These are phyloP conservation scores for Umimayanthus chanpuru DNA, from an alignment of 92 coral and sea anemone species.

Conservation along the genomic window DNA sequence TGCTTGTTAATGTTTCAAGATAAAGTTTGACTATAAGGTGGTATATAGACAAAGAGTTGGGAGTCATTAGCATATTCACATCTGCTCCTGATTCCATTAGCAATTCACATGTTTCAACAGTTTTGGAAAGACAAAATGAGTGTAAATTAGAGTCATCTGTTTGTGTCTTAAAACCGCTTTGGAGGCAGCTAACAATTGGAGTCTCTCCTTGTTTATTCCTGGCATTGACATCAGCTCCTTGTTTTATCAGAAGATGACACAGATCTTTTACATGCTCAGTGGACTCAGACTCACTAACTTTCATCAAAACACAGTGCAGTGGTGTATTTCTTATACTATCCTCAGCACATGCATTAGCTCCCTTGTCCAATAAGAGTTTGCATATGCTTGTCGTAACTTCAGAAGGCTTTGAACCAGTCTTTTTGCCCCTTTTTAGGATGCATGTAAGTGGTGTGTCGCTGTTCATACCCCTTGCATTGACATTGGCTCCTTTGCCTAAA, in stretches of 20 bases:
- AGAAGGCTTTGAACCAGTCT: no score
- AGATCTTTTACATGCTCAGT: neutral
- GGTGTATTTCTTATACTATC: neutral
- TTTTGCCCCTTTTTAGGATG: no score
- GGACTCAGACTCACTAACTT: neutral
- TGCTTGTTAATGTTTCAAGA: no score
- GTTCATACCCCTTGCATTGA: neutral
- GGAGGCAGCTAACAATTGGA: neutral
- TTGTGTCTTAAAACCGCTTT: neutral
- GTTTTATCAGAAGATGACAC: neutral
- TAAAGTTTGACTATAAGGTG: neutral
- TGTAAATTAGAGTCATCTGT: no score
- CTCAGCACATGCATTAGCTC: no score
- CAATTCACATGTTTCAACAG: neutral
- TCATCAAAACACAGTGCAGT: neutral
- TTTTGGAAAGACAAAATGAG: no score
- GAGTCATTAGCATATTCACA: neutral
- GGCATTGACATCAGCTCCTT: neutral
- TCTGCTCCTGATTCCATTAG: neutral
- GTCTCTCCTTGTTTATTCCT: neutral
- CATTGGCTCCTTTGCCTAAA: neutral
- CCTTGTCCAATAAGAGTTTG: neutral
- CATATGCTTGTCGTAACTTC: no score
- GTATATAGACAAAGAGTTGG: no score
- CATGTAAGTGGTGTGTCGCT: no score